Percentiles rank a stretch among this genome's conserved stretches.
These are phyloP conservation scores for Luehdorfia chinensis DNA, from an alignment of 1,140 invertebrate genomes.

Conservation along the genomic window DNA sequence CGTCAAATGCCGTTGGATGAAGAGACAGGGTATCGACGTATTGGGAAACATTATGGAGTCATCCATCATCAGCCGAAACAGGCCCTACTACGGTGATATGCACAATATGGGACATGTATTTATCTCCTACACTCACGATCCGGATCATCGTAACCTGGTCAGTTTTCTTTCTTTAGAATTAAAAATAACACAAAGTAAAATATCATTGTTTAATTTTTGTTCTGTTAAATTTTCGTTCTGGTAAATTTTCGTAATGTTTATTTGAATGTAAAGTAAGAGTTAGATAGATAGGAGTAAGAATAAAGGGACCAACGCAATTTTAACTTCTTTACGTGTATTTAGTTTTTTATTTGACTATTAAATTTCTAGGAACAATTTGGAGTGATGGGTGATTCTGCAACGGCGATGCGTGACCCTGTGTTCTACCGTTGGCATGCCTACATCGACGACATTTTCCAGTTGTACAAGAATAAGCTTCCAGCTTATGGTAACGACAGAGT, in stretches of 20 bases:
- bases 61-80: slow-evolving; percentile 84
- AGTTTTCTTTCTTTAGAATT: slow-evolving; percentile 49
- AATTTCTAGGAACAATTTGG: slow-evolving; percentile 80
- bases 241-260: too few species aligned
- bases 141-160: slow-evolving; percentile 78
- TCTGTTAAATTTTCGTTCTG: too few species aligned
- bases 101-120: slow-evolving; percentile 80
- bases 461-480: slow-evolving; percentile 84
- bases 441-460: slow-evolving; percentile 87
- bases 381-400: slow-evolving; percentile 83
- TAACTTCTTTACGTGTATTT: too few species aligned
- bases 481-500: slow-evolving; percentile 42
- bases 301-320: too few species aligned
- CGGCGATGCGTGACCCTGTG: slow-evolving; percentile 87
- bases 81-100: slow-evolving; percentile 78
- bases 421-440: slow-evolving; percentile 92
- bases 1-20: slow-evolving; percentile 79
- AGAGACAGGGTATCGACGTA: slow-evolving; percentile 85
- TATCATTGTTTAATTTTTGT: too few species aligned
- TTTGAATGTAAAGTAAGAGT: too few species aligned
- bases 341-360: too few species aligned
- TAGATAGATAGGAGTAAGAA: too few species aligned
- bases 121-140: slow-evolving; percentile 78
- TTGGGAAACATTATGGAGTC: slow-evolving; percentile 89
- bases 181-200: background rate